These are phyloP conservation scores for western clawed frog (Xenopus tropicalis) DNA, from an alignment of 2,113 vertebrate species.

Conservation along the genomic window DNA sequence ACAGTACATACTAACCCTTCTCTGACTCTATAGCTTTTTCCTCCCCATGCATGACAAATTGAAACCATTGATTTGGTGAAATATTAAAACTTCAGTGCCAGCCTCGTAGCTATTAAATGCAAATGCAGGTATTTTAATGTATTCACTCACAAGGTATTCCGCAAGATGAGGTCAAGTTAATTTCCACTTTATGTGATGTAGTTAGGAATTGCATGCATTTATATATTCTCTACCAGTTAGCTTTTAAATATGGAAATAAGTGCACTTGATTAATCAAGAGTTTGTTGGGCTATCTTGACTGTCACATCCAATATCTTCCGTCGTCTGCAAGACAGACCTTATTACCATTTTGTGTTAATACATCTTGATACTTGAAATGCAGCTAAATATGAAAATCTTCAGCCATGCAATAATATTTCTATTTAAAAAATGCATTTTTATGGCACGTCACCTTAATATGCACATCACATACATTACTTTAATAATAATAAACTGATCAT, in stretches of 20 bases:
- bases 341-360: constrained; percentile 3
- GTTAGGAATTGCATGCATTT: constrained; percentile 5
- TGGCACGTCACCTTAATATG: too few relatives aligned
- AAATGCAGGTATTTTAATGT: constrained; percentile 7
- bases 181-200: constrained; percentile 7
- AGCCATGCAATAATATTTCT: too few relatives aligned
- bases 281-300: constrained; percentile 16
- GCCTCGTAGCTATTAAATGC: neutral
- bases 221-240: neutral
- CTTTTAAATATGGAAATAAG: constrained; percentile 22
- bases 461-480: too few relatives aligned
- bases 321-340: neutral
- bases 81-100: neutral
- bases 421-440: too few relatives aligned
- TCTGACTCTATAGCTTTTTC: too few relatives aligned
- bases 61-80: neutral
- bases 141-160: neutral
- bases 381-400: neutral
- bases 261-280: constrained; percentile 7
- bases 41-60: too few relatives aligned
- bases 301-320: constrained; percentile 19
- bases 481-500: neutral
- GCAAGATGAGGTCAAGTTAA: constrained; percentile 17
- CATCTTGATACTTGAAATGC: constrained; percentile 2
- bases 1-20: too few relatives aligned